phyloP scores from a whole-genome alignment of 1,140 invertebrate genomes.

The Agraylea sexmaculata region DNA sequence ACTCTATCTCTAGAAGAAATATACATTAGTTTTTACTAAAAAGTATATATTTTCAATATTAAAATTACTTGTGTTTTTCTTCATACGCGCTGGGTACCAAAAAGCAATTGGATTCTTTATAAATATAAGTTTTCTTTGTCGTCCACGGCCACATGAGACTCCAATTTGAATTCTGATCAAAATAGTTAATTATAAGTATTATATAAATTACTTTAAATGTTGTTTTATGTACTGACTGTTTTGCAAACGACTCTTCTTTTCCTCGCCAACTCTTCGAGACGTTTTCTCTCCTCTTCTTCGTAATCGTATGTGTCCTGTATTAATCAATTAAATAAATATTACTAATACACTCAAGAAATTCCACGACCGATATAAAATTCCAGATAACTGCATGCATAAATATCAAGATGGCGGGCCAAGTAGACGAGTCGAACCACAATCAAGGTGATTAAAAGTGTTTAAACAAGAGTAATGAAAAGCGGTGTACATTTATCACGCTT shows the following conservation, averaged over 20 bases:
- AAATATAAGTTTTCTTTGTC: conserved; percentile 27
- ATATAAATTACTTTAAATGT: background rate
- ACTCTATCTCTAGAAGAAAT: conserved; percentile 8
- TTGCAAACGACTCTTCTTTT: conserved; percentile 18
- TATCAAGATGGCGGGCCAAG: too few species aligned
- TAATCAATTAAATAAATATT: background rate
- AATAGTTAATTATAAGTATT: background rate
- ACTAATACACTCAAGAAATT: too few species aligned
- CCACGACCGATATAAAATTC: too few species aligned
- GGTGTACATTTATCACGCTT: too few species aligned
- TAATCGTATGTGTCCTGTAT: conserved; percentile 14
- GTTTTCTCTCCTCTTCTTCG: conserved; percentile 16
- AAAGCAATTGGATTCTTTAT: conserved; percentile 31
- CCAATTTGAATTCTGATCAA: conserved; percentile 27
- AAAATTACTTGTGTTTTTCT: conserved; percentile 26
- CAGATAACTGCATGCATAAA: too few species aligned
- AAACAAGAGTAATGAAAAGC: too few species aligned
- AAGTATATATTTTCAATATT: too few species aligned
- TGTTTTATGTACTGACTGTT: conserved; percentile 14
- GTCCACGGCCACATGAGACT: conserved; percentile 32
- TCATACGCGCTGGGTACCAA: conserved; percentile 31
- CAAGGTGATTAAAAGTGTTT: too few species aligned
- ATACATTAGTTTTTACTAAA: too few species aligned
- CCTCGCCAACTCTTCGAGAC: conserved; percentile 14
- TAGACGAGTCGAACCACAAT: too few species aligned